These are phyloP conservation scores for Calameuta pallipes DNA, from an alignment of 2,888 invertebrate species.

Conservation along the genomic window DNA sequence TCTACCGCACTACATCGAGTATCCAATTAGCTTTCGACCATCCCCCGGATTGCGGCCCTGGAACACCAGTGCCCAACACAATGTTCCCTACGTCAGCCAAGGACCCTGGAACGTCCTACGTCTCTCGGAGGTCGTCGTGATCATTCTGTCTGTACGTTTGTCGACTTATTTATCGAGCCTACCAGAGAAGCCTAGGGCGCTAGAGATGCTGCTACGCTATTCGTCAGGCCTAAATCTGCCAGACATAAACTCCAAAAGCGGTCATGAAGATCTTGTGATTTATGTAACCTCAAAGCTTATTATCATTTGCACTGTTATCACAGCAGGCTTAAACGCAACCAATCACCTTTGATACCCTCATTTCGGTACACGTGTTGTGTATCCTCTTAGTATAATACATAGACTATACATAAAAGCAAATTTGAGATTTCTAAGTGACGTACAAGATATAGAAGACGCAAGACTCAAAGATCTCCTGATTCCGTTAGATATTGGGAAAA, in stretches of 20 bases:
- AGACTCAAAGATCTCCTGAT: background rate
- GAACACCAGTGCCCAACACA: background rate
- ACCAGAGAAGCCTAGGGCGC: background rate
- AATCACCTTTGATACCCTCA: background rate
- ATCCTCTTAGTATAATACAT: background rate
- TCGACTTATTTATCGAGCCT: background rate
- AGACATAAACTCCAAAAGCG: background rate
- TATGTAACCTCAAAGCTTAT: background rate
- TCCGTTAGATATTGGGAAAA: background rate
- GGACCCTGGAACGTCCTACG: background rate
- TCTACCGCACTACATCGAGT: slow-evolving; percentile 1
- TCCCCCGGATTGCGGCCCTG: background rate
- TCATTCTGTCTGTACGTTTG: background rate
- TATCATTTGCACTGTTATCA: background rate
- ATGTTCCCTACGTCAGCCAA: background rate
- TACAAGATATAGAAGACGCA: too few species aligned
- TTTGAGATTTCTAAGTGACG: background rate
- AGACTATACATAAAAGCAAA: background rate
- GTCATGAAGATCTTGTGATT: background rate
- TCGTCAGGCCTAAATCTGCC: background rate
- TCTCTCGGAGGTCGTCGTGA: background rate
- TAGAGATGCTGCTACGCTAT: background rate
- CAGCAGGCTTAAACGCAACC: background rate
- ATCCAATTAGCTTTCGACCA: slow-evolving; percentile 9
- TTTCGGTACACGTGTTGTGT: background rate